Conservation (phyloP, 2,113 vertebrate genomes). For the Oophaga pumilio region DNA sequence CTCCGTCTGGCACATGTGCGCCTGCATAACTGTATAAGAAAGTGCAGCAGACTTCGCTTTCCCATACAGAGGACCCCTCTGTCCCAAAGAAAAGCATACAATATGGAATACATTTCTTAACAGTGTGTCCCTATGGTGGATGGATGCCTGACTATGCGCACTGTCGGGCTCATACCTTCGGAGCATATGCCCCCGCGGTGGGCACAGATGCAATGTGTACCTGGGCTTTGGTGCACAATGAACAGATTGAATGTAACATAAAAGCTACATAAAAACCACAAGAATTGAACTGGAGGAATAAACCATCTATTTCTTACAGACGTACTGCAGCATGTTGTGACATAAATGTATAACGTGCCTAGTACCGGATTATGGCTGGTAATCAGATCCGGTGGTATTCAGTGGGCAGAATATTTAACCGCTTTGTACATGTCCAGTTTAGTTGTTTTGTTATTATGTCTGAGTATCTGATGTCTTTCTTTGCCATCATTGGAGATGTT, state of each 20-base stretch:
- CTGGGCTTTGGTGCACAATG: background rate
- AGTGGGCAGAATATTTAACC: constrained; percentile 17
- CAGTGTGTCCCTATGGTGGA: no score
- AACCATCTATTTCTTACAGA: constrained; percentile 1
- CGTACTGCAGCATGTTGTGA: constrained; percentile 4
- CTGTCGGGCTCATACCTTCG: no score
- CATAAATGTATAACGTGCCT: constrained; percentile 6
- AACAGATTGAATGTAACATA: background rate
- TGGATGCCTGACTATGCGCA: no score
- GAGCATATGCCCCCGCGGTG: no score
- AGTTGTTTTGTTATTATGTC: background rate
- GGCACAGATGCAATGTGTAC: no score
- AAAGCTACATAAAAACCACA: background rate
- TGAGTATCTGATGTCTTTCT: background rate
- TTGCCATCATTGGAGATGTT: background rate
- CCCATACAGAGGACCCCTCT: no score
- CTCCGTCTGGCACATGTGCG: no score
- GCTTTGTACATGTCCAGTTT: background rate
- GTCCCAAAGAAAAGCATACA: no score
- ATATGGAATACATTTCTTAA: no score
- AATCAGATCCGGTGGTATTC: constrained; percentile 3
- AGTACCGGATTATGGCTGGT: constrained; percentile 13
- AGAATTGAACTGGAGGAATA: background rate
- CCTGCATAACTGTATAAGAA: no score
- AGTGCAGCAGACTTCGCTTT: no score